Evolutionary conservation across 2,113 vertebrate genomes (phyloP).

Genomic region (Malurus alboscapulatus): DNA sequence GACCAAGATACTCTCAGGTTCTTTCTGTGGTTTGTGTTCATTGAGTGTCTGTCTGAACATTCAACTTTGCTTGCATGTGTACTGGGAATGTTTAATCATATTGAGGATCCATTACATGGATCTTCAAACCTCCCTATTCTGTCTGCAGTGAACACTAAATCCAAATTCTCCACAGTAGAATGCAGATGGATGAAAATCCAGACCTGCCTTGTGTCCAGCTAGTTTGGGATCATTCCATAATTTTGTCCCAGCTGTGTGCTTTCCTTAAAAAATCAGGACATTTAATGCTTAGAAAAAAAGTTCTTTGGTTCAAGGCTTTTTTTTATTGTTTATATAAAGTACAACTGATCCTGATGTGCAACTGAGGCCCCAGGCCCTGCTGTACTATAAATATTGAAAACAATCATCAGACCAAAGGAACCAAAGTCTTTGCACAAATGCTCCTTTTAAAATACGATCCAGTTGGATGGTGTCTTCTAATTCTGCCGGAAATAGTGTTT

Average conservation of each 20-base stretch:
- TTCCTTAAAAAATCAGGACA: not conserved
- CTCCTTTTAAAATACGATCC: not conserved
- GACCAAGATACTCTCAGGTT: not conserved
- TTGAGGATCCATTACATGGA: not conserved
- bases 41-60: not conserved
- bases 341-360: not conserved
- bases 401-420: constrained; percentile 13
- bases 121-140: not conserved
- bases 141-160: not conserved
- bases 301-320: not conserved
- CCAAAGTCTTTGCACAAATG: not conserved
- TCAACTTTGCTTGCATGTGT: not conserved
- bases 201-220: not conserved
- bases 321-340: constrained; percentile 29
- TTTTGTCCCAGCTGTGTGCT: constrained; percentile 20
- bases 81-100: not conserved
- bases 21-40: not conserved
- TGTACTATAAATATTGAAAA: constrained; percentile 37
- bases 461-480: not conserved
- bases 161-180: not conserved
- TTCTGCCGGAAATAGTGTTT: not conserved
- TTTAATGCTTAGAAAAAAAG: constrained; percentile 15
- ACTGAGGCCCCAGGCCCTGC: not conserved
- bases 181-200: not conserved
- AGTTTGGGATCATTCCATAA: not conserved